These are phyloP conservation scores for Ceratina australensis DNA, from an alignment of 1,140 invertebrate species.

Conservation along the genomic window DNA sequence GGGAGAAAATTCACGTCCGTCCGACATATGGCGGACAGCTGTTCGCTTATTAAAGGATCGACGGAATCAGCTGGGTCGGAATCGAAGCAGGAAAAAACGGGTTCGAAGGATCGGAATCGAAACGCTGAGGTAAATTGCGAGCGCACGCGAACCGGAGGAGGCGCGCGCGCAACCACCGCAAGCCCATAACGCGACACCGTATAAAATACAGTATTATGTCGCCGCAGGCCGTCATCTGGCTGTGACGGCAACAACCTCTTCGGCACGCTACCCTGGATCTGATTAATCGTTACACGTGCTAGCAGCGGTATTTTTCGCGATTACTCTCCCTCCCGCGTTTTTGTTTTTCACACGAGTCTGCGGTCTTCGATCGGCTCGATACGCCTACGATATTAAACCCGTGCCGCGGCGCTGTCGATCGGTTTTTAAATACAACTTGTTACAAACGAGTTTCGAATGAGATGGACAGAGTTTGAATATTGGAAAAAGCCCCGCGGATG, in stretches of 20 bases:
- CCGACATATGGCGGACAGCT: conserved; percentile 32
- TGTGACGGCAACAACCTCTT: conserved; percentile 71
- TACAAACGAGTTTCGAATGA: conserved; percentile 1
- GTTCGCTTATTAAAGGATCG: not conserved
- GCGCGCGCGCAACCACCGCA: conserved; percentile 62
- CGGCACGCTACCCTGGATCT: conserved; percentile 62
- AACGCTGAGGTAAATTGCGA: conserved; percentile 55
- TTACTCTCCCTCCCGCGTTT: conserved; percentile 43
- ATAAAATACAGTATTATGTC: conserved; percentile 73
- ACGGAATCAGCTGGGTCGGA: not conserved
- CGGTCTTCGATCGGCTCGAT: conserved; percentile 34
- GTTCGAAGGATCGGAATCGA: not conserved
- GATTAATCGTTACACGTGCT: conserved; percentile 73
- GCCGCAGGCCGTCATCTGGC: conserved; percentile 70
- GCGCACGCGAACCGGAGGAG: conserved; percentile 64
- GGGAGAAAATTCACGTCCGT: conserved; percentile 5
- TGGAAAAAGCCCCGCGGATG: too few species aligned
- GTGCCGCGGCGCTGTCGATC: not conserved
- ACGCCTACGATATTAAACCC: not conserved
- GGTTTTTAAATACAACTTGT: not conserved
- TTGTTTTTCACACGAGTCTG: conserved; percentile 20
- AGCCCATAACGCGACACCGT: conserved; percentile 73
- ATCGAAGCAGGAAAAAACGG: conserved; percentile 26
- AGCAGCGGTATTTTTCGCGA: conserved; percentile 62
- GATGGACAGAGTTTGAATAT: not conserved